Conservation (phyloP, 1,140 invertebrate genomes). For the Nasonia giraulti region DNA sequence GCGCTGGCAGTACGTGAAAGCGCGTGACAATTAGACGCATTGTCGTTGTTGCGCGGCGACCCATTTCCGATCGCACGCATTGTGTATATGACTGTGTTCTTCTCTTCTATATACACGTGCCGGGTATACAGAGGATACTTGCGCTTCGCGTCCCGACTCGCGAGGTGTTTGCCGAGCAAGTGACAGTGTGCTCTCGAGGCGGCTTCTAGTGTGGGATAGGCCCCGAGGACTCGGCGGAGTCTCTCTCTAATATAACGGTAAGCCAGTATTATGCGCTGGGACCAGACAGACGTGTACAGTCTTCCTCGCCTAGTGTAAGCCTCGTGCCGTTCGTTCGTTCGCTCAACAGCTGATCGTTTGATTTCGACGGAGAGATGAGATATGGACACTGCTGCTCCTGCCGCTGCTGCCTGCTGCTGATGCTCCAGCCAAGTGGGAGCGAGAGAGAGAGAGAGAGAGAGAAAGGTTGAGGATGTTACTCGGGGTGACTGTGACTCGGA, state of each 20-base stretch:
- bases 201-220: constrained; percentile 4
- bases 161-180: neutral
- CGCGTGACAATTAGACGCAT: constrained; percentile 13
- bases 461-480: too few species aligned
- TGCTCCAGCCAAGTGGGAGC: neutral
- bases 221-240: constrained; percentile 9
- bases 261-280: neutral
- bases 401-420: too few species aligned
- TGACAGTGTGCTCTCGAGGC: neutral
- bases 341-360: constrained; percentile 17
- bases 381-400: neutral
- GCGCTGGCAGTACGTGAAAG: neutral
- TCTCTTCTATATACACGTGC: neutral
- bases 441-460: neutral
- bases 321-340: constrained; percentile 30
- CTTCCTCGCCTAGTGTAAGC: neutral
- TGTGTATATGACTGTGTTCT: neutral
- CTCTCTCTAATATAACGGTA: constrained; percentile 9
- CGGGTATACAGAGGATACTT: neutral
- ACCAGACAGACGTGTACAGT: neutral
- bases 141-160: neutral
- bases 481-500: neutral
- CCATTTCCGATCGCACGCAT: neutral
- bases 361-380: constrained; percentile 7
- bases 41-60: neutral